phyloP scores from a whole-genome alignment of 1,140 invertebrate species.

The Dreissena polymorpha region DNA sequence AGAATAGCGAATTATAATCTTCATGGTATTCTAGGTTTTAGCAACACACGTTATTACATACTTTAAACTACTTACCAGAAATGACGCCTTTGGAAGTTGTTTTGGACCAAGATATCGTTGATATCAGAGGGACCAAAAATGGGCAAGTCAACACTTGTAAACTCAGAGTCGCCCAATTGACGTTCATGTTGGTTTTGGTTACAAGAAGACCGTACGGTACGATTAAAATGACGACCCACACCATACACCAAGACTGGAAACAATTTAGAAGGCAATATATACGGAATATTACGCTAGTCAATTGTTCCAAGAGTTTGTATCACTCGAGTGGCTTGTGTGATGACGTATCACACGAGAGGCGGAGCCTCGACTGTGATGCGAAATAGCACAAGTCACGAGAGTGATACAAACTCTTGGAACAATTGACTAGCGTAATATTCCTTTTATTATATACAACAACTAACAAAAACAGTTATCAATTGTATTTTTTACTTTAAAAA shows the following conservation, averaged over 20 bases:
- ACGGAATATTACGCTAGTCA: no score
- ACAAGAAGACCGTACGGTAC: conserved; percentile 41
- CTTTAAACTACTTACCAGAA: conserved; percentile 26
- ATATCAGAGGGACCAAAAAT: conserved; percentile 61
- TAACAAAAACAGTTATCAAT: no score
- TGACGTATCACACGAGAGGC: no score
- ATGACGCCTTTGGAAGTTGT: conserved; percentile 62
- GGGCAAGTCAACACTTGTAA: conserved; percentile 2
- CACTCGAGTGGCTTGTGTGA: no score
- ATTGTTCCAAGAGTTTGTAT: no score
- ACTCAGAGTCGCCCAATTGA: conserved; percentile 34
- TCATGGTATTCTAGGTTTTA: no score
- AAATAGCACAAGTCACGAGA: no score
- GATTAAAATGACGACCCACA: conserved; percentile 25
- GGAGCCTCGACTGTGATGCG: no score
- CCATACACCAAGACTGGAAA: conserved; percentile 41
- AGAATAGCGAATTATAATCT: background rate
- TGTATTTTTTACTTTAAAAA: no score
- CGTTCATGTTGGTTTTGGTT: conserved; percentile 28
- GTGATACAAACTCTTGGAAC: no score
- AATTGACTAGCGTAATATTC: no score
- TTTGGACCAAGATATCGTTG: conserved; percentile 64
- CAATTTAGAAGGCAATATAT: background rate
- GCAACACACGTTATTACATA: background rate
- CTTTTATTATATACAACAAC: no score